A percentile compares a stretch with the other conserved stretches of the same genome.
Evolutionary conservation across 2,888 invertebrate genomes (phyloP).

Genomic region (Plagiodera versicolora): DNA sequence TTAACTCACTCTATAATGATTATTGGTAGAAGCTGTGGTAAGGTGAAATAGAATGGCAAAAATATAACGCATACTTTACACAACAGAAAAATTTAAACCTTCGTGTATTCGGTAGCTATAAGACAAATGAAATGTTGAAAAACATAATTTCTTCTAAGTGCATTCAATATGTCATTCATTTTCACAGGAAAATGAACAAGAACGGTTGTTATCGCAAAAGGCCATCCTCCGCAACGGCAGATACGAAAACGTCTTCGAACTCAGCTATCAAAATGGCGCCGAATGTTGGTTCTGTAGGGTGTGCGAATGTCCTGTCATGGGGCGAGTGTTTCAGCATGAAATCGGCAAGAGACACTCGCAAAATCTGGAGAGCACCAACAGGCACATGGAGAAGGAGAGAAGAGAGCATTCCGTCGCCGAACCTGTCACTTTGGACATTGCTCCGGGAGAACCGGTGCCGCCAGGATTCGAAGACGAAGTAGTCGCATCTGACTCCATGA

Average conservation of each 20-base stretch:
- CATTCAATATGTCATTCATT: conserved; percentile 3
- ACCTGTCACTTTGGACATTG: conserved; percentile 46
- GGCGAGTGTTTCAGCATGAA: conserved; percentile 52
- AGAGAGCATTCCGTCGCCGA: conserved; percentile 26
- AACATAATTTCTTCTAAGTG: neutral
- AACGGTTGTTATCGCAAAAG: conserved; percentile 47
- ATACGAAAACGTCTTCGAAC: conserved; percentile 50
- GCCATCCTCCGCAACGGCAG: conserved; percentile 47
- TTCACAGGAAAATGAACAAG: conserved; percentile 49
- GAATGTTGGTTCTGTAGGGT: conserved; percentile 53
- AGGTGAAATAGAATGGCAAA: no score
- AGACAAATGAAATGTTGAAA: neutral
- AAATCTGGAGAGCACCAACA: conserved; percentile 36
- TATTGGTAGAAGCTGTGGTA: no score
- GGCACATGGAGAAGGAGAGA: conserved; percentile 17
- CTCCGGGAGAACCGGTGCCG: conserved; percentile 70
- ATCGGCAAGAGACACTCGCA: conserved; percentile 48
- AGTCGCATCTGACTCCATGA: conserved; percentile 50
- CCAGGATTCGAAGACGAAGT: conserved; percentile 70
- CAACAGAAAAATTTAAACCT: neutral
- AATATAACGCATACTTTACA: no score
- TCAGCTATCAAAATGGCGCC: conserved; percentile 45
- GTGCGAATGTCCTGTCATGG: conserved; percentile 53
- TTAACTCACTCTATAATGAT: no score
- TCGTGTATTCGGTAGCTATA: neutral